These are phyloP conservation scores for Rhagonycha lutea DNA, from an alignment of 2,888 invertebrate genomes.

Conservation along the genomic window DNA sequence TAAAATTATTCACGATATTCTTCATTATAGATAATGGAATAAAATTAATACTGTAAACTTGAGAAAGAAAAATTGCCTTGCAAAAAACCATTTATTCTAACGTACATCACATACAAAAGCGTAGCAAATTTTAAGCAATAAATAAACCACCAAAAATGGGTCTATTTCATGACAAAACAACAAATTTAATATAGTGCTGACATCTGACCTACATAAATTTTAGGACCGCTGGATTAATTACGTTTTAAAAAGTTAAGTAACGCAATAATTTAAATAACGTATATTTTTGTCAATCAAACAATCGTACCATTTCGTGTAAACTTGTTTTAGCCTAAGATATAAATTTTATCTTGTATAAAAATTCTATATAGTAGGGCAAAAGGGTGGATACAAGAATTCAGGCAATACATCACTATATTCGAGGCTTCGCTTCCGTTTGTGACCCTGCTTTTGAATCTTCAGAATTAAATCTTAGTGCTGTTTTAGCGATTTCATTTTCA, in stretches of 20 bases:
- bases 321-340: slow-evolving; percentile 23
- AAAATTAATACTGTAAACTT: background rate
- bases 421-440: slow-evolving; percentile 32
- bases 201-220: slow-evolving; percentile 8
- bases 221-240: background rate
- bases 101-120: background rate
- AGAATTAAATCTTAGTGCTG: slow-evolving; percentile 27
- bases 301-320: slow-evolving; percentile 29
- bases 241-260: background rate
- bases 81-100: background rate
- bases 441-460: slow-evolving; percentile 28
- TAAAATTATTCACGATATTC: background rate
- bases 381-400: slow-evolving; percentile 32
- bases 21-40: background rate
- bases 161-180: slow-evolving; percentile 9
- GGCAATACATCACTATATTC: slow-evolving; percentile 32
- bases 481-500: slow-evolving; percentile 23
- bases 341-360: slow-evolving; percentile 28
- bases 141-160: background rate
- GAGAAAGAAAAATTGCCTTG: background rate
- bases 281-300: slow-evolving; percentile 15
- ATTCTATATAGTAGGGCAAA: slow-evolving; percentile 29
- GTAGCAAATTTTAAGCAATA: background rate
- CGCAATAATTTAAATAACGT: background rate
- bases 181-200: slow-evolving; percentile 10